Evolutionary conservation across 2,113 vertebrate genomes (phyloP), one percentile per base, ranked within the genome.

Genomic region (Prunella himalayana): DNA sequence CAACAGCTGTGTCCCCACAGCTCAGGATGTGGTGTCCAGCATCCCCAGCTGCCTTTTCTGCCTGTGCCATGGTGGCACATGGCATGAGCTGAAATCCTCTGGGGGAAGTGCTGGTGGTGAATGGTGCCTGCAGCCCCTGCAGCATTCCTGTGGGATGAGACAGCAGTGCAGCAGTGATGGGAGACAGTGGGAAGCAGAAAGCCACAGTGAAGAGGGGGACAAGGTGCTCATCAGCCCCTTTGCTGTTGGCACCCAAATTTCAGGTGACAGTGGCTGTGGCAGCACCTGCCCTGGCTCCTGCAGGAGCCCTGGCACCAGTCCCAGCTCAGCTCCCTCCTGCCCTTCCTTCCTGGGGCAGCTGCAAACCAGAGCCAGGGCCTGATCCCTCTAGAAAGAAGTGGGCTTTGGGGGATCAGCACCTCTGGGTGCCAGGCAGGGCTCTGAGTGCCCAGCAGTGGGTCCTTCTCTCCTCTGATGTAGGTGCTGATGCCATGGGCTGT

Each of bases 401-500:
- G 28, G 19, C 20, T 53, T 33, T 35, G 39, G 51, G 22, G 7
- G 3, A 84, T 44, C 69, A 70, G 56, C 69, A 47, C 72, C 86
- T 57, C 3, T n/a, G 70, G 70, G 47, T 54, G 75, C 88, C 42
- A 33, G 65, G 37, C 53, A 19, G 16, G 51, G 39, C 56, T 65
- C 23, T 14, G 71, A 45, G 53, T 21, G 3, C 11, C 30, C 2
- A 0, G 56, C 9, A 2, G 8, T 2, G 8, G 39, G 9, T 50
- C 5, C 33, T 44, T 25, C 3, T 54, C 15, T 57, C 22, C 33
- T 2, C 27, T 1, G 5, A 27, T 18, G 22, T 1, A 1, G 37
- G 16, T 0, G 0, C 21, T 3, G 33, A 17, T 1, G 0, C 31
- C 0, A 0, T 4, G 3, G 42, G 39, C 71, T 72, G 45, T 28